Evolutionary conservation across 2,113 vertebrate genomes (phyloP).

Genomic region (Rhagologus leucostigma): DNA sequence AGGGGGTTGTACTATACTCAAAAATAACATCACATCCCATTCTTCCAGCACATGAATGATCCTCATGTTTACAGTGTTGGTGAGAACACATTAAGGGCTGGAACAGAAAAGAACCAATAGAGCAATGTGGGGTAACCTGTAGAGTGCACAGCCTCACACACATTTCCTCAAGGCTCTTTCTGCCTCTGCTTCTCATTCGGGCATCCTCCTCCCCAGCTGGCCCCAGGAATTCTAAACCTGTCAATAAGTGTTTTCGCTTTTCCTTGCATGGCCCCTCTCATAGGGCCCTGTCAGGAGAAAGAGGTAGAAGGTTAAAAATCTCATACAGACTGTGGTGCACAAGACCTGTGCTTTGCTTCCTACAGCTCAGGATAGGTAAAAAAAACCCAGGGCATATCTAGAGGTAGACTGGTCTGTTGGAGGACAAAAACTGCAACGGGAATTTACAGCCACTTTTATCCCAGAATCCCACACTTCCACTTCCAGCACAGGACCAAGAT

Average conservation of each 20-base stretch:
- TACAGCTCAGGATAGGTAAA: background rate
- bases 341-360: background rate
- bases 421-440: background rate
- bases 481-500: background rate
- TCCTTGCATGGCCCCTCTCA: background rate
- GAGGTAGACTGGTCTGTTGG: background rate
- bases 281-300: background rate
- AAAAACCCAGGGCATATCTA: background rate
- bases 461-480: background rate
- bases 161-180: background rate
- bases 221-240: background rate
- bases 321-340: background rate
- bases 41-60: background rate
- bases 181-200: background rate
- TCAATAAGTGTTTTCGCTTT: background rate
- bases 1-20: background rate
- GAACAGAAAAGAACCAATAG: background rate
- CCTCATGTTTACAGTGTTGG: background rate
- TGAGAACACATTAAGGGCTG: background rate
- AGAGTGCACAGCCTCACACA: background rate
- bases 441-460: background rate
- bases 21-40: background rate
- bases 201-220: background rate
- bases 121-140: background rate
- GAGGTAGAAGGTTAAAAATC: background rate